Conservation (phyloP, 2,113 vertebrate genomes). For the Monarcha castaneiventris region DNA sequence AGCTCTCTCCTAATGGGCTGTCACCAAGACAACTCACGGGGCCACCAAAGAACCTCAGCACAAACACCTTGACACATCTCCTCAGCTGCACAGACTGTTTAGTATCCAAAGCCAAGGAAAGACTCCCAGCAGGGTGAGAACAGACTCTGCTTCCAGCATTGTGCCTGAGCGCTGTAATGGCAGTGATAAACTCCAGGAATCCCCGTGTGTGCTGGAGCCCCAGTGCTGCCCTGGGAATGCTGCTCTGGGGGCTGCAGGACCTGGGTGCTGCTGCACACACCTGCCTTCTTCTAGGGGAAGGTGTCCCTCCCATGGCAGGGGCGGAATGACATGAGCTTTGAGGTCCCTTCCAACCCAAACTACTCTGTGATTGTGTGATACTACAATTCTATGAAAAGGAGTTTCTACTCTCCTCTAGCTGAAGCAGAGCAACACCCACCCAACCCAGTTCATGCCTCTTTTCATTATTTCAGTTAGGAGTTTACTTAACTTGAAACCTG, state of each 20-base stretch:
- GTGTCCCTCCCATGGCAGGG: background rate
- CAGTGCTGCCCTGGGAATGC: background rate
- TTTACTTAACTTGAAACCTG: background rate
- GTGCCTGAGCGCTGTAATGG: fast-evolving
- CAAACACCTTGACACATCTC: background rate
- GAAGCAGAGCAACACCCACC: background rate
- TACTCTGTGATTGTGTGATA: too few species aligned
- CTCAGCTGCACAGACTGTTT: background rate
- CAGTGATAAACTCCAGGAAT: background rate
- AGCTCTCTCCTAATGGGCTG: background rate
- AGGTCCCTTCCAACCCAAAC: background rate
- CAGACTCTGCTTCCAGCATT: background rate
- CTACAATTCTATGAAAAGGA: background rate
- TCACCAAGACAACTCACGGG: slow-evolving; percentile 21
- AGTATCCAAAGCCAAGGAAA: background rate
- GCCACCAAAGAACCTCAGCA: background rate
- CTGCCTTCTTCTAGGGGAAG: background rate
- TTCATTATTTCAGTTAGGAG: background rate
- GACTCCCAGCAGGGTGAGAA: background rate
- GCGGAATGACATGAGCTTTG: background rate
- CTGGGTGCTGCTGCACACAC: background rate
- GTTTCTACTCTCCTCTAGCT: background rate
- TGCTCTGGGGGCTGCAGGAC: background rate
- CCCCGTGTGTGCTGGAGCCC: background rate
- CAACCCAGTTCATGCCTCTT: background rate